Conservation (phyloP, 2,888 invertebrate species). For the Brachyptera putata region DNA sequence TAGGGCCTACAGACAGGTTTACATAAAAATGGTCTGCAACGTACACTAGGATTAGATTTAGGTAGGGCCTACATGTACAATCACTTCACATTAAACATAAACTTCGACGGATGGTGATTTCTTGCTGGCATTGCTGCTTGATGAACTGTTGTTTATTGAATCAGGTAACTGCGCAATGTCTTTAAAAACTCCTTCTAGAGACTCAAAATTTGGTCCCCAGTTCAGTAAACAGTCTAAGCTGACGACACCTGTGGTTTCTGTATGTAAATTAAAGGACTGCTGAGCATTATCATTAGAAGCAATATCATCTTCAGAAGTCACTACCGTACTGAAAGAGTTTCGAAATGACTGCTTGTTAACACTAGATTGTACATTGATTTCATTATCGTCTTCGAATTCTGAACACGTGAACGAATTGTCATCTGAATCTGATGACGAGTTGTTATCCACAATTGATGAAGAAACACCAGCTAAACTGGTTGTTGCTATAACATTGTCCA, state of each 20-base stretch:
- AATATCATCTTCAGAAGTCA: constrained; percentile 88
- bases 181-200: constrained; percentile 90
- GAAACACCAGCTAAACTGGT: not conserved
- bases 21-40: no score
- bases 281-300: constrained; percentile 73
- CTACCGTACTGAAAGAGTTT: constrained; percentile 87
- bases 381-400: constrained; percentile 71
- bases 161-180: constrained; percentile 94
- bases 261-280: not conserved
- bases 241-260: constrained; percentile 63
- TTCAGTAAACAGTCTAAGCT: constrained; percentile 91
- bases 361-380: not conserved
- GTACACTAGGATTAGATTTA: no score
- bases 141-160: not conserved
- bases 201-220: constrained; percentile 95
- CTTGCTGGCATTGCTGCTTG: no score
- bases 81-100: not conserved
- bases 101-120: not conserved
- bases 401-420: constrained; percentile 98
- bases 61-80: no score
- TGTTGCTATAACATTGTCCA: not conserved
- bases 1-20: no score
- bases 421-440: constrained; percentile 82
- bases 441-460: constrained; percentile 52
- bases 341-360: no score